Evolutionary conservation across 2,888 invertebrate genomes (phyloP).

Genomic region (Cheilosia variabilis): DNA sequence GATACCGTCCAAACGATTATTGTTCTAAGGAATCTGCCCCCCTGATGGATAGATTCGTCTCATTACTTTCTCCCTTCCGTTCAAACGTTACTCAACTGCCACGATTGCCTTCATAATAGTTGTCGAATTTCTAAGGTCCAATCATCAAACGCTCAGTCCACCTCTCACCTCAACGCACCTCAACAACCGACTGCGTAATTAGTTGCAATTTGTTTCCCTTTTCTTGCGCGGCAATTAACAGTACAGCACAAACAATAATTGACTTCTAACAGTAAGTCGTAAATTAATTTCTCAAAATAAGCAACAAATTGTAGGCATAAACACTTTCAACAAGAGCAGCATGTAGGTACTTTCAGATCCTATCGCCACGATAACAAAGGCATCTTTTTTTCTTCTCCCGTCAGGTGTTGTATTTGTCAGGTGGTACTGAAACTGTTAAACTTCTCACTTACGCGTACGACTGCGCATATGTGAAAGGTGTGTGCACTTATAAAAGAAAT

Average conservation of each 20-base stretch:
- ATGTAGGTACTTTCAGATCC: slow-evolving; percentile 46
- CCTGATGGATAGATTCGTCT: no score
- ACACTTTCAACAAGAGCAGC: not conserved
- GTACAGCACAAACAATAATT: not conserved
- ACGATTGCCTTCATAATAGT: no score
- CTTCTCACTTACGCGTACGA: slow-evolving; percentile 29
- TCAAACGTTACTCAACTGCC: no score
- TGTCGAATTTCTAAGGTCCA: slow-evolving; percentile 1
- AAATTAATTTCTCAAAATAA: not conserved
- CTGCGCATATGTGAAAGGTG: slow-evolving; percentile 52
- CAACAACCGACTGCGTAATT: not conserved
- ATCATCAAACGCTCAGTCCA: not conserved
- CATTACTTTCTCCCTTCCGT: no score
- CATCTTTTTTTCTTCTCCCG: slow-evolving; percentile 14
- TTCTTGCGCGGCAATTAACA: not conserved
- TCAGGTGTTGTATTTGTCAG: slow-evolving; percentile 23
- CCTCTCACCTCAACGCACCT: not conserved
- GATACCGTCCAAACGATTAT: no score
- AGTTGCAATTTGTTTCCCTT: slow-evolving; percentile 1
- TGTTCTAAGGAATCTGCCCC: no score
- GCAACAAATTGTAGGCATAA: no score
- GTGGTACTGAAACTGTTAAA: not conserved
- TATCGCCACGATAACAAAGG: slow-evolving; percentile 42
- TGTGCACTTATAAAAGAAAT: slow-evolving; percentile 49
- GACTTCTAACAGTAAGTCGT: not conserved